phyloP scores from a whole-genome alignment of 2,113 vertebrate genomes.

The Aldabrachelys gigantea region DNA sequence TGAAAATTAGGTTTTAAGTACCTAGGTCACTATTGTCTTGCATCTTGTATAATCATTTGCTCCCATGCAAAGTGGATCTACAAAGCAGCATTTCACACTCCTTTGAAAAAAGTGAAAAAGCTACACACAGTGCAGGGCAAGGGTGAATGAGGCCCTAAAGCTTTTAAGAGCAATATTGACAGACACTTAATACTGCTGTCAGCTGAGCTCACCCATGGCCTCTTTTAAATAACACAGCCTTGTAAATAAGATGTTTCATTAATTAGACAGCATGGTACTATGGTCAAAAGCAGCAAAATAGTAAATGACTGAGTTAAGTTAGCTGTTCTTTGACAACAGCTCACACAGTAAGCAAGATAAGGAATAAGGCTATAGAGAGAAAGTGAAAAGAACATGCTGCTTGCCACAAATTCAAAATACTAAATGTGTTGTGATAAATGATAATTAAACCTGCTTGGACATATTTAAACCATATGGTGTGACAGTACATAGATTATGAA shows the following conservation, averaged over 20 bases:
- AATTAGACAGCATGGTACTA: neutral
- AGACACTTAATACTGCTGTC: neutral
- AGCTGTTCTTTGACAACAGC: neutral
- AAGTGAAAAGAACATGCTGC: neutral
- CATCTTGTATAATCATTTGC: neutral
- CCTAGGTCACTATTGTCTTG: neutral
- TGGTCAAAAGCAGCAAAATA: neutral
- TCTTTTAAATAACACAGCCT: neutral
- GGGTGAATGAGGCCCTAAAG: neutral
- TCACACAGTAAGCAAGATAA: neutral
- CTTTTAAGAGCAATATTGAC: neutral
- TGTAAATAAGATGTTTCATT: neutral
- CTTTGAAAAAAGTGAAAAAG: neutral
- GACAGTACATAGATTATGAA: neutral
- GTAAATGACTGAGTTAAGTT: neutral
- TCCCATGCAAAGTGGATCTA: neutral
- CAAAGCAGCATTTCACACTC: neutral
- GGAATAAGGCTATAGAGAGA: neutral
- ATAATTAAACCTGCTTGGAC: neutral
- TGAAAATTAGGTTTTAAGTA: neutral
- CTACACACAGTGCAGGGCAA: neutral
- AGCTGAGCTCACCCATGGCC: neutral
- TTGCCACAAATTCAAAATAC: neutral
- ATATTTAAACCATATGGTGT: neutral
- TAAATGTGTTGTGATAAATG: neutral